Base-by-base conservation (phyloP, 2,888 invertebrate species). In the Scelioninae gen. 2 region DNA sequence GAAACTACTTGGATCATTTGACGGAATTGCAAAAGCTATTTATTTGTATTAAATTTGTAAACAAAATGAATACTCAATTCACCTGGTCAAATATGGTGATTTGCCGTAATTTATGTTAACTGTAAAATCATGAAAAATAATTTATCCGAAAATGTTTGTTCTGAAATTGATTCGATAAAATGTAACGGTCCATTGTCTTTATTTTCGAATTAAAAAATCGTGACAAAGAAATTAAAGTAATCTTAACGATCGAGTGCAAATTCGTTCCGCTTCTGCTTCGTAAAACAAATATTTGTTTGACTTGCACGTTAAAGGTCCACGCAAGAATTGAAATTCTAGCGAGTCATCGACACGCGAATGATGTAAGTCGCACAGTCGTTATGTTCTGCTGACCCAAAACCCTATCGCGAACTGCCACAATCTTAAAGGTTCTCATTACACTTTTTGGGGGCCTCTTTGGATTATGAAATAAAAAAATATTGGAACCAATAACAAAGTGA, bases 321-420 rank as follows among this genome's bases (percentile, higher is more conserved):
- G 19, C 0, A 1, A 28, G 11, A 22, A n/a, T 41, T 5, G 28
- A 65, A 65, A 55, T 18, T 55, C 16, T 28, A 28, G 50, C 46
- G 55, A 65, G 46, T 65, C 65, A 55, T 55, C 43, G 33, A 37
- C 35, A 28, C 55, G 39, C 28, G 46, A 15, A 13, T 55, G 46
- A 53, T 15, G 64, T 64, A 65, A 65, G 65, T 46, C 45, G 16
- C 45, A 28, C 48, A 50, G 43, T 45, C 64, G 43, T 45, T 64
- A 37, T 35, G 35, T 64, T 45, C 43, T 33, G 53, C 53, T 64
- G 53, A 53, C 53, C 64, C 37, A 52, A 43, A 64, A 64, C n/a
- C 45, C 45, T 64, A 64, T 35, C 16, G 35, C 15, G 33, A 22
- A 39, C 6, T n/a, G n/a, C n/a, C n/a, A n/a, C 31, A 39, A 25